Evolutionary conservation across 2,797 vertebrate genomes (phyloP).

Genomic region (Gymnodraco acuticeps): DNA sequence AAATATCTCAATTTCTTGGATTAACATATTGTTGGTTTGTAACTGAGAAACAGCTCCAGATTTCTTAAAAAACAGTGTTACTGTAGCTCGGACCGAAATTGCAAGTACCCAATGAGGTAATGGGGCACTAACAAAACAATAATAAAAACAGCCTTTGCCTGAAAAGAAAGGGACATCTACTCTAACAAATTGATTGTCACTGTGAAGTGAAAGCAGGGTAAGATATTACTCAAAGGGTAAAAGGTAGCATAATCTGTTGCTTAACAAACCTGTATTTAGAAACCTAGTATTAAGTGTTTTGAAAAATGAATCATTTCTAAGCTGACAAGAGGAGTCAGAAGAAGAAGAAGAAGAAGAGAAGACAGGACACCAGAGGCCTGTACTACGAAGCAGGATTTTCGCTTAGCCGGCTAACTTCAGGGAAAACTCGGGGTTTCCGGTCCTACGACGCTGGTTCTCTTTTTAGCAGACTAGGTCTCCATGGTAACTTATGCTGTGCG

Average conservation of each 20-base stretch:
- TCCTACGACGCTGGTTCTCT: too few species aligned
- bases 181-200: conserved; percentile 33
- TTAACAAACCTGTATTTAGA: conserved; percentile 9
- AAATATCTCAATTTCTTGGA: conserved; percentile 30
- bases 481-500: too few species aligned
- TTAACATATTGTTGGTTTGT: conserved; percentile 19
- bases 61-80: conserved; percentile 11
- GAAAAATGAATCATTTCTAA: conserved; percentile 28
- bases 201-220: conserved; percentile 42
- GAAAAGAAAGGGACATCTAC: neutral
- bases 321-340: neutral
- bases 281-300: conserved; percentile 24
- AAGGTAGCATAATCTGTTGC: conserved; percentile 4
- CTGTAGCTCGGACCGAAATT: conserved; percentile 27
- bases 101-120: conserved; percentile 39
- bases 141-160: conserved; percentile 16
- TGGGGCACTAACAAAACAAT: conserved; percentile 32
- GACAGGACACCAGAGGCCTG: neutral
- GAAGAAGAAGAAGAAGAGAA: neutral
- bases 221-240: conserved; percentile 7
- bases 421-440: too few species aligned
- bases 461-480: too few species aligned
- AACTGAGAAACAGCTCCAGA: conserved; percentile 23
- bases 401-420: too few species aligned
- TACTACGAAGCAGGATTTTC: too few species aligned